Percentiles rank a stretch among this genome's conserved stretches.
phyloP scores from a whole-genome alignment of 2,797 vertebrate genomes.

The Synanceia verrucosa region DNA sequence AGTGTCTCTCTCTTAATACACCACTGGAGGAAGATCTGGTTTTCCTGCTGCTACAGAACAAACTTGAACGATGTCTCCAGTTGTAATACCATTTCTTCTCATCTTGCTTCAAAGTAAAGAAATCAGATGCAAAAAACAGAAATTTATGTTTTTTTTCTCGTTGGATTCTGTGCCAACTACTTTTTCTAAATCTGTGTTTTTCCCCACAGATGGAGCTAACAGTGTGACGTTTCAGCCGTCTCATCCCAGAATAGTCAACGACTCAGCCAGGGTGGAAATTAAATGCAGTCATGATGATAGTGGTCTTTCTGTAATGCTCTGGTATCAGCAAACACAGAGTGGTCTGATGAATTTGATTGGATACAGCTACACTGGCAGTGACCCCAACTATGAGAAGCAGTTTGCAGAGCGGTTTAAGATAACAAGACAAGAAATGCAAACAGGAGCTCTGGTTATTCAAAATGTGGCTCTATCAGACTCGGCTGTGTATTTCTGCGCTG shows the following conservation, averaged over 20 bases:
- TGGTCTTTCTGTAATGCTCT: constrained; percentile 37
- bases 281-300: constrained; percentile 49
- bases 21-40: background rate
- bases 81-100: constrained; percentile 31
- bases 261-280: constrained; percentile 17
- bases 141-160: background rate
- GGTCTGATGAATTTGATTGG: constrained; percentile 26
- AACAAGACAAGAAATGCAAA: background rate
- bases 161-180: accelerated
- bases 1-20: background rate
- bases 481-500: constrained; percentile 62
- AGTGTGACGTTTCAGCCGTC: constrained; percentile 40
- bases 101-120: constrained; percentile 42
- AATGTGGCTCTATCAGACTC: constrained; percentile 27
- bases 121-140: background rate
- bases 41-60: background rate
- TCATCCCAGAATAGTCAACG: constrained; percentile 4
- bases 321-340: constrained; percentile 61
- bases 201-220: constrained; percentile 24
- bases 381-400: constrained; percentile 11
- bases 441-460: constrained; percentile 32
- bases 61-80: constrained; percentile 13
- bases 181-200: background rate
- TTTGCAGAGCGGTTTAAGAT: constrained; percentile 42
- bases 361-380: background rate